These are phyloP conservation scores for Catotricha subobsoleta DNA, from an alignment of 2,888 invertebrate species.

Conservation along the genomic window DNA sequence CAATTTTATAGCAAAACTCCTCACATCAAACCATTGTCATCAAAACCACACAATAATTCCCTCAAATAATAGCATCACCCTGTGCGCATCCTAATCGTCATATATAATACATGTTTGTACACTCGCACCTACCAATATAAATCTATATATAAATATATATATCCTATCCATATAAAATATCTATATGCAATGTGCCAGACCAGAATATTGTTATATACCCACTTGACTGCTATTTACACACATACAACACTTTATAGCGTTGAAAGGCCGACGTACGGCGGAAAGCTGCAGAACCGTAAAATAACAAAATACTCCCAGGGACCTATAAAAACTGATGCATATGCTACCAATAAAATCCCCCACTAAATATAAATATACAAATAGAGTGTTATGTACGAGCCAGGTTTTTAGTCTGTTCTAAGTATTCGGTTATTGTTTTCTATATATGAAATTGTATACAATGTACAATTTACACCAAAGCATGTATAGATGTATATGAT, in stretches of 20 bases:
- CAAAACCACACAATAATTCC: conserved; percentile 5
- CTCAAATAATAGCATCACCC: conserved; percentile 4
- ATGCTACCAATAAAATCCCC: conserved; percentile 11
- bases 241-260: conserved; percentile 7
- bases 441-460: no score
- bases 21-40: conserved; percentile 6
- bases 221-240: conserved; percentile 6
- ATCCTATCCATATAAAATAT: no score
- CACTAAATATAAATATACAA: conserved; percentile 8
- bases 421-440: no score
- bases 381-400: conserved; percentile 6
- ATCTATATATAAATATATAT: no score
- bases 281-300: conserved; percentile 7
- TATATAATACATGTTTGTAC: no score
- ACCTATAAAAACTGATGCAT: conserved; percentile 11
- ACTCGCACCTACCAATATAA: no score
- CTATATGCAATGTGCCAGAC: no score
- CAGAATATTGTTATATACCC: conserved; percentile 3
- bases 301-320: conserved; percentile 9
- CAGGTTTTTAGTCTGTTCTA: no score
- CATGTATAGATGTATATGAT: no score
- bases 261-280: conserved; percentile 10
- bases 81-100: no score
- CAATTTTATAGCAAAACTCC: conserved; percentile 3
- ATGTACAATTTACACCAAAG: no score